A percentile compares a stretch with the other conserved stretches of the same genome.
Evolutionary conservation across 2,113 vertebrate species (phyloP).

Genomic region (Callipepla californica): DNA sequence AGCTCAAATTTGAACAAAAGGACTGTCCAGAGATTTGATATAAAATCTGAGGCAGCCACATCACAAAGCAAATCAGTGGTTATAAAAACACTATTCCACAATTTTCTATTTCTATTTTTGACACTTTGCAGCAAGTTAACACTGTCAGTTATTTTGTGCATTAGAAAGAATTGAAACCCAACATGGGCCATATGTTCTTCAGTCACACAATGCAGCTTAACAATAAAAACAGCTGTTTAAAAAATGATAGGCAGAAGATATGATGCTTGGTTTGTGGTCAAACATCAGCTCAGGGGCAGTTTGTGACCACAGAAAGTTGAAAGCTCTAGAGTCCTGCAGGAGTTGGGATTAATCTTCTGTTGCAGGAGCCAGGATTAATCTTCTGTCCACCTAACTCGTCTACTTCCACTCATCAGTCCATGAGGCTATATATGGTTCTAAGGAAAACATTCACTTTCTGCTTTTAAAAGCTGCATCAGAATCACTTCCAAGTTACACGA

Average conservation of each 20-base stretch:
- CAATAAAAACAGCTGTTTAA: slow-evolving; percentile 74
- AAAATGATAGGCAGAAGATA: slow-evolving; percentile 69
- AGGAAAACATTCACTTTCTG: slow-evolving; percentile 68
- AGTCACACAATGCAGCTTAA: slow-evolving; percentile 79
- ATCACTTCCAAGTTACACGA: slow-evolving; percentile 67
- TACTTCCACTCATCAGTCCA: slow-evolving; percentile 65
- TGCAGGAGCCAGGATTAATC: slow-evolving; percentile 52
- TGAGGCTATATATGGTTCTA: slow-evolving; percentile 50
- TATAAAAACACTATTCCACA: slow-evolving; percentile 76
- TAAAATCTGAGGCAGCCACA: slow-evolving; percentile 80
- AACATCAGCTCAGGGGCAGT: slow-evolving; percentile 19
- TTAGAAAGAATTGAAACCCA: slow-evolving; percentile 81
- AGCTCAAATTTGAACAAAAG: slow-evolving; percentile 66
- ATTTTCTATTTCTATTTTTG: slow-evolving; percentile 65
- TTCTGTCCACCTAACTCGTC: slow-evolving; percentile 36
- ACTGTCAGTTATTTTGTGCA: slow-evolving; percentile 75
- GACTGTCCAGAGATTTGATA: slow-evolving; percentile 67
- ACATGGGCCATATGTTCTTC: slow-evolving; percentile 79
- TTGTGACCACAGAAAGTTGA: slow-evolving; percentile 37
- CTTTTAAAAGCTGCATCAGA: slow-evolving; percentile 58
- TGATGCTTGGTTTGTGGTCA: slow-evolving; percentile 35
- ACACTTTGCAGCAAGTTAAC: slow-evolving; percentile 70
- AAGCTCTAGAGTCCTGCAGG: slow-evolving; percentile 45
- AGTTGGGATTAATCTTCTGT: slow-evolving; percentile 54
- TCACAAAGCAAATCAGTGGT: slow-evolving; percentile 71